A percentile compares a stretch with the other conserved stretches of the same genome.
phyloP scores from a whole-genome alignment of 2,888 invertebrate species.

The Apamea crenata region DNA sequence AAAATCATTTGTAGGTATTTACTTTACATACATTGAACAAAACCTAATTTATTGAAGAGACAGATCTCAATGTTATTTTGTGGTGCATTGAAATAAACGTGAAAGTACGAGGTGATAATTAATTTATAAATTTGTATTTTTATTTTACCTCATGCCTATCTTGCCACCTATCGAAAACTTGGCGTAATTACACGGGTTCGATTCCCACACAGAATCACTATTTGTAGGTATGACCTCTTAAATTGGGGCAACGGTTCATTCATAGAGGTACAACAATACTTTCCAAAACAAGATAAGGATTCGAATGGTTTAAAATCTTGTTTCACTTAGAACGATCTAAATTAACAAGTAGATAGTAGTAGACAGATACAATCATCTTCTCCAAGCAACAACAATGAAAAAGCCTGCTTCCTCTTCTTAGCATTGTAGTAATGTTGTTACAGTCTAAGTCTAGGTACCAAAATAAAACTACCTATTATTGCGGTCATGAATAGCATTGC shows the following conservation, averaged over 20 bases:
- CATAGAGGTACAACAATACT: not conserved
- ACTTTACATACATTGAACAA: slow-evolving; percentile 55
- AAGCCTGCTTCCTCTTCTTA: not conserved
- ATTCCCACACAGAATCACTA: not conserved
- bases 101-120: slow-evolving; percentile 17
- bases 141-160: slow-evolving; percentile 16
- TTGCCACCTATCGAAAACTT: not conserved
- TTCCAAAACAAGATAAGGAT: not conserved
- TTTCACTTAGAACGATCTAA: not conserved
- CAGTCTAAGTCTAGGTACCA: not conserved
- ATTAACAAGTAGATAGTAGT: not conserved
- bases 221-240: not conserved
- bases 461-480: not conserved
- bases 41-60: slow-evolving; percentile 54
- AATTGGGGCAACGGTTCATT: not conserved
- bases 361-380: not conserved
- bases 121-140: slow-evolving; percentile 38
- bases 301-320: not conserved
- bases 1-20: slow-evolving; percentile 51
- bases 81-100: slow-evolving; percentile 51
- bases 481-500: not conserved
- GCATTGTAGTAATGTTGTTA: not conserved
- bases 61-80: slow-evolving; percentile 40
- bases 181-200: slow-evolving; percentile 7
- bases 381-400: not conserved